These are phyloP conservation scores for Bombus waltoni DNA, from an alignment of 1,140 invertebrate genomes.

Conservation along the genomic window DNA sequence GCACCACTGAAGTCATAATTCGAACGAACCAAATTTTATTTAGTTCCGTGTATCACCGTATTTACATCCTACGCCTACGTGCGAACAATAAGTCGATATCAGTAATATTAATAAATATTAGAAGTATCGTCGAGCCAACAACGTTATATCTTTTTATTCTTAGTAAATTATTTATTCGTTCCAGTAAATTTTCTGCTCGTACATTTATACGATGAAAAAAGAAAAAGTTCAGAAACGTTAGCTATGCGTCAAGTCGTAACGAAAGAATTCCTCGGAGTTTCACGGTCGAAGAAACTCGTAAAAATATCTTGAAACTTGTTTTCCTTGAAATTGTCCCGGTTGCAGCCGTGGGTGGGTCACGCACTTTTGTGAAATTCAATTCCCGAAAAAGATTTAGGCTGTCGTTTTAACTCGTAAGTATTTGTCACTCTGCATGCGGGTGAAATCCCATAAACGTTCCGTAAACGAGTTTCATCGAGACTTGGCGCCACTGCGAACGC, in stretches of 20 bases:
- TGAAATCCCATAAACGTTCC: neutral
- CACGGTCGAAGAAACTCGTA: neutral
- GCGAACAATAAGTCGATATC: no score
- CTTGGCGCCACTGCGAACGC: conserved; percentile 1
- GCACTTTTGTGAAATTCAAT: conserved; percentile 10
- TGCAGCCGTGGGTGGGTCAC: neutral
- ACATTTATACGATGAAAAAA: neutral
- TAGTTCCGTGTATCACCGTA: no score
- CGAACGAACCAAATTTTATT: no score
- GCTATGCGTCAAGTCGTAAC: neutral
- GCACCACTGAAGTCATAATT: neutral
- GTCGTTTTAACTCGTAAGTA: neutral
- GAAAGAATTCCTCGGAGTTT: neutral
- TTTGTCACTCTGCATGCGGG: conserved; percentile 7
- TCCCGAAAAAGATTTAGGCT: conserved; percentile 22
- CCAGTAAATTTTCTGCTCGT: neutral
- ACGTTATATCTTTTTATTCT: neutral
- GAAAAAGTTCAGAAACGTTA: no score
- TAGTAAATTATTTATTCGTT: neutral
- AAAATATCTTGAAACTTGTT: conserved; percentile 21
- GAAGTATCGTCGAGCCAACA: no score
- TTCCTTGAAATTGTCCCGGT: neutral
- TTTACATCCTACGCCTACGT: neutral
- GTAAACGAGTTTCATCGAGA: conserved; percentile 38
- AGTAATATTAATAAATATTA: no score